Conservation (phyloP, 2,797 vertebrate genomes). For the Sandelia bainsii region DNA sequence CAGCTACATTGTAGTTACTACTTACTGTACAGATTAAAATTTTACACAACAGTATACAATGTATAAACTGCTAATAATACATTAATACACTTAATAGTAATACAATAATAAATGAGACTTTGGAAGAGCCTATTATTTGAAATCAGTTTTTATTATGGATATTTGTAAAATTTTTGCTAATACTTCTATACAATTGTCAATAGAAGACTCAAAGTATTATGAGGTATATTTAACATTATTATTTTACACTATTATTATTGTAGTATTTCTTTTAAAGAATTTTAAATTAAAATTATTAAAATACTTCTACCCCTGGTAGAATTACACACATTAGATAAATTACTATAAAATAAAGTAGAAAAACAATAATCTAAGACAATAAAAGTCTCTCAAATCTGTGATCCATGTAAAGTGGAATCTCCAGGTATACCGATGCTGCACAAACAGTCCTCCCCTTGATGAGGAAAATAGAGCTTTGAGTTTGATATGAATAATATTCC, state of each 20-base stretch:
- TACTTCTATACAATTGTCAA: not conserved
- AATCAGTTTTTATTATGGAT: too few species aligned
- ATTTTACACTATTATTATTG: not conserved
- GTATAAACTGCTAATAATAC: not conserved
- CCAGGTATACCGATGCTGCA: conserved; percentile 22
- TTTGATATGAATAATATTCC: conserved; percentile 48
- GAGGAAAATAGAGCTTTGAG: conserved; percentile 49
- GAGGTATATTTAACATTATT: not conserved
- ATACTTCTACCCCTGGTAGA: not conserved
- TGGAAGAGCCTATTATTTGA: not conserved
- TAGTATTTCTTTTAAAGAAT: not conserved
- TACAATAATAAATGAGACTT: not conserved
- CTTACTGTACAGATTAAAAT: too few species aligned
- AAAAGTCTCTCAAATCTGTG: conserved; percentile 22
- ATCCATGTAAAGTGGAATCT: conserved; percentile 31
- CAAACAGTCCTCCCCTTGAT: conserved; percentile 38
- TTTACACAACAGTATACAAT: too few species aligned
- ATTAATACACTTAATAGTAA: not conserved
- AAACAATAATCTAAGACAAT: conserved; percentile 11
- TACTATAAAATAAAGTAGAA: conserved; percentile 1
- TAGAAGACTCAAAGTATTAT: not conserved
- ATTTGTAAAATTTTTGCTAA: not conserved
- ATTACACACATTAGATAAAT: not conserved
- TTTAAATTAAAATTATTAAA: too few species aligned
- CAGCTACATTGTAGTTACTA: too few species aligned